phyloP scores from a whole-genome alignment of 2,797 vertebrate genomes.

The Arctocebus calabarensis region DNA sequence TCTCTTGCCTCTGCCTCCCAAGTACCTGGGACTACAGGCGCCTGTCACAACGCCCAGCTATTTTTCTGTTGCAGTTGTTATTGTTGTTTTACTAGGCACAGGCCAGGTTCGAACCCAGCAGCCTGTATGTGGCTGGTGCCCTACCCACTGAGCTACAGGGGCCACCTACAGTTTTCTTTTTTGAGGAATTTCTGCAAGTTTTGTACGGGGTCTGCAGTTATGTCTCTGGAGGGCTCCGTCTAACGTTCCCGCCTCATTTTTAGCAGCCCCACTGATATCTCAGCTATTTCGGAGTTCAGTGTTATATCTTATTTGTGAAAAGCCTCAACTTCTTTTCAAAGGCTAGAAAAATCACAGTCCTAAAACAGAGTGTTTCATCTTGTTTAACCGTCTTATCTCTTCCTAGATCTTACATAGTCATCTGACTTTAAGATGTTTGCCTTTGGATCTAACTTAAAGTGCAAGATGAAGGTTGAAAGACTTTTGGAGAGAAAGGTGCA shows the following conservation, averaged over 20 bases:
- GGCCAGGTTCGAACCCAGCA: too few relatives aligned
- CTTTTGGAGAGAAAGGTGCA: not conserved
- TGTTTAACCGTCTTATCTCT: not conserved
- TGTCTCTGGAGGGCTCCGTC: not conserved
- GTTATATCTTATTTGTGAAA: not conserved
- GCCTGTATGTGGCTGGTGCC: too few relatives aligned
- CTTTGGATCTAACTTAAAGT: slow-evolving; percentile 14
- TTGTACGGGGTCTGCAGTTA: not conserved
- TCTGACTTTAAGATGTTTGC: not conserved
- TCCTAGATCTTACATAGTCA: not conserved
- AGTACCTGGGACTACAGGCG: too few relatives aligned
- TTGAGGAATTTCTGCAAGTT: not conserved
- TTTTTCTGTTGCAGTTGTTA: too few relatives aligned
- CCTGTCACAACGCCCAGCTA: too few relatives aligned
- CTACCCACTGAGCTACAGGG: too few relatives aligned
- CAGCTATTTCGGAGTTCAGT: not conserved
- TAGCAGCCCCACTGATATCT: not conserved
- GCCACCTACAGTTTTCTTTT: too few relatives aligned
- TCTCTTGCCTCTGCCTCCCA: too few relatives aligned
- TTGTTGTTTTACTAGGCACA: too few relatives aligned
- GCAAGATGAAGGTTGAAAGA: not conserved
- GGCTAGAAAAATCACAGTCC: not conserved
- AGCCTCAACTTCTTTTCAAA: not conserved
- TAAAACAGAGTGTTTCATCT: slow-evolving; percentile 1
- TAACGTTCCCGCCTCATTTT: not conserved